Evolutionary conservation across 2,797 vertebrate species (phyloP).

Genomic region (Sebastes hopkinsi): DNA sequence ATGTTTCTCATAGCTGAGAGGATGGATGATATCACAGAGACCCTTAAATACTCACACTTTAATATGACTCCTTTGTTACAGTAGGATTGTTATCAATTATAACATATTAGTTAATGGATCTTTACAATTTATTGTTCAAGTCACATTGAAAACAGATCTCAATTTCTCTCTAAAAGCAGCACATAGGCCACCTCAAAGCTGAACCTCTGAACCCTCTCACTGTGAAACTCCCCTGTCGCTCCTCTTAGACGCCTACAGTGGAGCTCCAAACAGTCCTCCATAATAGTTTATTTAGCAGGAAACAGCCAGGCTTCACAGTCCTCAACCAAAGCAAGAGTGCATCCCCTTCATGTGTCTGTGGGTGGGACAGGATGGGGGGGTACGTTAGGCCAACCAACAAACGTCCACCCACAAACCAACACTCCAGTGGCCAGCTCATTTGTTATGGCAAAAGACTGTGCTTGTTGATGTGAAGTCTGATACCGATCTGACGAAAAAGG

Average conservation of each 20-base stretch:
- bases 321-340: conserved; percentile 36
- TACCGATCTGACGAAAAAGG: conserved; percentile 15
- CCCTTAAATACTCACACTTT: neutral
- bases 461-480: conserved; percentile 39
- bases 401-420: neutral
- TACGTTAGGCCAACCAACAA: conserved; percentile 34
- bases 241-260: conserved; percentile 25
- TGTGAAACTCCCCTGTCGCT: conserved; percentile 2
- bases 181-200: conserved; percentile 34
- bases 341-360: conserved; percentile 18
- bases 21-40: conserved; percentile 8
- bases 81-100: neutral
- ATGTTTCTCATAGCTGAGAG: conserved; percentile 56
- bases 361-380: neutral
- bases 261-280: conserved; percentile 43
- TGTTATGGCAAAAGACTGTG: conserved; percentile 14
- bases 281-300: conserved; percentile 71
- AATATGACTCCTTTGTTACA: neutral
- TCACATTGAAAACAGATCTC: neutral
- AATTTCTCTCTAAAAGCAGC: neutral
- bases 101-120: neutral
- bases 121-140: conserved; percentile 1
- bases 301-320: conserved; percentile 40
- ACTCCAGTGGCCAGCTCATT: neutral
- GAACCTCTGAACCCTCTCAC: conserved; percentile 45